phyloP scores from a whole-genome alignment of 2,113 vertebrate genomes.

The Asarcornis scutulata region DNA sequence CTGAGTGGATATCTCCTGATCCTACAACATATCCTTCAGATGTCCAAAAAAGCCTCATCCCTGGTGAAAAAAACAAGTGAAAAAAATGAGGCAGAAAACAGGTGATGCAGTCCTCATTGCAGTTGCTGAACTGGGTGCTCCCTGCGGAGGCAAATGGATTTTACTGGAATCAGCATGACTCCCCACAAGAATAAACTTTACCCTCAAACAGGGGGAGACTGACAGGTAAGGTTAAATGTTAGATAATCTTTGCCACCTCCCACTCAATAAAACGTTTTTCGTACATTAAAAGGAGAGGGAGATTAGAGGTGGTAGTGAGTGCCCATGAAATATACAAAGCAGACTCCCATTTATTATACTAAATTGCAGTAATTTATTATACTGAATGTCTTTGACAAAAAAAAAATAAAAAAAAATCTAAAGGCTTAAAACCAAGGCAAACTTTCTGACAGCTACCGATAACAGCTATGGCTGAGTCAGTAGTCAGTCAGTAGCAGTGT shows the following conservation, averaged over 20 bases:
- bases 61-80: background rate
- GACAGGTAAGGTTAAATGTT: background rate
- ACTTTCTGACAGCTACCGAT: background rate
- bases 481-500: background rate
- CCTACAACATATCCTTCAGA: background rate
- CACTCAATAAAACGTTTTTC: background rate
- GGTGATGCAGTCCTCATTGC: background rate
- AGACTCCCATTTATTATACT: background rate
- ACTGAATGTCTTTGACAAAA: background rate
- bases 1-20: background rate
- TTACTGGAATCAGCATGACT: background rate
- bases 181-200: background rate
- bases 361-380: background rate
- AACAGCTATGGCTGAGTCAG: background rate
- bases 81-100: background rate
- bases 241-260: background rate
- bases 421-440: background rate
- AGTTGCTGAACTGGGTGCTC: background rate
- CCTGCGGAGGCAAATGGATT: background rate
- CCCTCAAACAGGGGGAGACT: background rate
- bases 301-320: fast-evolving
- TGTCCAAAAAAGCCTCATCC: background rate
- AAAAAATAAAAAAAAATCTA: background rate
- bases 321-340: background rate
- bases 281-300: background rate